Base-by-base conservation (phyloP, 2,888 invertebrate genomes). In the Eremobia ochroleuca region DNA sequence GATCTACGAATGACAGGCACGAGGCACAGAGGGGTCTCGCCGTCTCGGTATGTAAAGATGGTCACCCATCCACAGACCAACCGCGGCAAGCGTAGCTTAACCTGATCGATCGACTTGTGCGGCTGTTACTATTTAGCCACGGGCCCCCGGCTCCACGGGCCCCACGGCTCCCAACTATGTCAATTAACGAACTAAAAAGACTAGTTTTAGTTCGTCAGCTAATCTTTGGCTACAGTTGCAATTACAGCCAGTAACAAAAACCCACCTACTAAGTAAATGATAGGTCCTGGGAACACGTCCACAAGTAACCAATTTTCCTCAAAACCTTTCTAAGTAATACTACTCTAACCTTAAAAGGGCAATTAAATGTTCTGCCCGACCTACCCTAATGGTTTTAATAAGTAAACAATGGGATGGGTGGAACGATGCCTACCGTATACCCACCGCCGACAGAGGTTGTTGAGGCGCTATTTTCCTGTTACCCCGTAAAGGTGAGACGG, bases 341-440 rank as follows among this genome's bases (percentile, higher is more conserved):
- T 70, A 62, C 43, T 52, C 52, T 77, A 59, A 70, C 74, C 73
- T 58, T 76, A 73, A 79, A 85, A 81, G 79, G 69, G 70, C 77
- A 85, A 88, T 88, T 83, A 87, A 88, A 46, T 71, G 55, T 73
- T 64, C 76, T 71, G 52, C 75, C 83, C 85, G 83, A 87, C 82
- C 87, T 82, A 79, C 85, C 88, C 80, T 85, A 88, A 85, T 79
- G 78, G 82, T 68, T 85, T 88, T 74, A 88, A 89, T 91, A 88
- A 89, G 86, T 88, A 91, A 90, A 91, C 91, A 91, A 88, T 85
- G 76, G 76, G 75, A 62, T 82, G 88, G 86, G 88, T 79, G 86
- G 82, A 59, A 66, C 81, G 59, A 52, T 68, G 25, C 28, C 18
- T n/a, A 13, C 37, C 55, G 28, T 25, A 55, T 5, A 80, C 43